Evolutionary conservation across 2,888 invertebrate species (phyloP).

Genomic region (Branchellion lobata): DNA sequence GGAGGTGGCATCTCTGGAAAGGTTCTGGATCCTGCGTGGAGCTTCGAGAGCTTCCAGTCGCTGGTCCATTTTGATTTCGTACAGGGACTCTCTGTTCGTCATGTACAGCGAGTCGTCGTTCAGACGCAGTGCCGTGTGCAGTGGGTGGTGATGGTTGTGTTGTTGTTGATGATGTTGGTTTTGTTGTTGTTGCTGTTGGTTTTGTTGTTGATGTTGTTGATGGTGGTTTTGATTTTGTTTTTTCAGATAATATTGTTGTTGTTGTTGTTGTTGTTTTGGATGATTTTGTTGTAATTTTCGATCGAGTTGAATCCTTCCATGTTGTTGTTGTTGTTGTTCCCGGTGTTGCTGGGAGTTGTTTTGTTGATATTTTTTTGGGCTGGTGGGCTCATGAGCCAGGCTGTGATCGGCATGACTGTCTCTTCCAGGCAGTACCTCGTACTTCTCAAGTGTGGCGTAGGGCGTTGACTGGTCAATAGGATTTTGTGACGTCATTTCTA

Average conservation of each 20-base stretch:
- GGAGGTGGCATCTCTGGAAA: no score
- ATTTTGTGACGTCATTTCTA: background rate
- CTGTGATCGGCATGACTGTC: background rate
- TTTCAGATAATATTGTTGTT: background rate
- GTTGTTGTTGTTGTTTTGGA: background rate
- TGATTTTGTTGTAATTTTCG: no score
- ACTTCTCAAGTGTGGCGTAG: background rate
- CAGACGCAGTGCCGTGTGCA: background rate
- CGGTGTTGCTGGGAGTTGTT: background rate
- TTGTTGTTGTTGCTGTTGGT: no score
- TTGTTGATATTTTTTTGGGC: no score
- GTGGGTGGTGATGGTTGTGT: background rate
- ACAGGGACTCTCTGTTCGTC: conserved; percentile 57
- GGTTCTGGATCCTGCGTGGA: no score
- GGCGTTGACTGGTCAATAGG: background rate
- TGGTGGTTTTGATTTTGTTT: no score
- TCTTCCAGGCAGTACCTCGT: background rate
- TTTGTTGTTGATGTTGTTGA: no score
- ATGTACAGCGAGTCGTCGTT: background rate
- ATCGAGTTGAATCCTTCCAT: no score
- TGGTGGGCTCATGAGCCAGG: background rate
- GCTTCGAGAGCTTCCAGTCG: conserved; percentile 54
- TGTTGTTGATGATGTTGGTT: no score
- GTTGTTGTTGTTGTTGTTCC: background rate
- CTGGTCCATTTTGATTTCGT: conserved; percentile 60